Evolutionary conservation across 1,140 invertebrate genomes (phyloP).

Genomic region (Condylostylus longicornis): DNA sequence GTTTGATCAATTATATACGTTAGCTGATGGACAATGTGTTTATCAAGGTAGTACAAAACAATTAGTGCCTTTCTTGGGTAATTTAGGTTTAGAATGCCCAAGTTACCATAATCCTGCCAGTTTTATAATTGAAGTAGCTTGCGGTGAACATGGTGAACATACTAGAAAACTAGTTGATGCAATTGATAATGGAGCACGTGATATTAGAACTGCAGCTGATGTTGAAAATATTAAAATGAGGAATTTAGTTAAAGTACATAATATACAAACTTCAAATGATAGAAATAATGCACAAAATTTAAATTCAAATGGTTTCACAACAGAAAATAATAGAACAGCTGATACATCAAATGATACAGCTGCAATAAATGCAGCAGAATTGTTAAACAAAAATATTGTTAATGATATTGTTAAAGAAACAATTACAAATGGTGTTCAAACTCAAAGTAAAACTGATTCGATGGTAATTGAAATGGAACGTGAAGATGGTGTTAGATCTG

Average conservation of each 20-base stretch:
- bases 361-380: no score
- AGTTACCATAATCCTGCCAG: slow-evolving; percentile 94
- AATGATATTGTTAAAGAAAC: slow-evolving; percentile 54
- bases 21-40: slow-evolving; percentile 86
- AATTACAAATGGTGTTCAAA: slow-evolving; percentile 9
- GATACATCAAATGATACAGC: slow-evolving; percentile 18
- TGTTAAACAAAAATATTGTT: slow-evolving; percentile 36
- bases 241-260: slow-evolving; percentile 32
- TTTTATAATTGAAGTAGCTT: slow-evolving; percentile 89
- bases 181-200: slow-evolving; percentile 64
- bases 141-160: slow-evolving; percentile 87
- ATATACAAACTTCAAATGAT: slow-evolving; percentile 29
- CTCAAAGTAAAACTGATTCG: slow-evolving; percentile 27
- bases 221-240: slow-evolving; percentile 37
- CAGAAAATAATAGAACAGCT: slow-evolving; percentile 30
- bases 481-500: slow-evolving; percentile 45
- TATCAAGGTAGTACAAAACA: slow-evolving; percentile 77
- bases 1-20: slow-evolving; percentile 89
- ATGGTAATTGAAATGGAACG: slow-evolving; percentile 39
- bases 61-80: slow-evolving; percentile 74
- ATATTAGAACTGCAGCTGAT: slow-evolving; percentile 41
- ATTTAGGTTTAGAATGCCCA: slow-evolving; percentile 72
- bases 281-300: slow-evolving; percentile 36
- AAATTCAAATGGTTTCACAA: slow-evolving; percentile 34
- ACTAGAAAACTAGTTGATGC: slow-evolving; percentile 68